phyloP scores from a whole-genome alignment of 2,113 vertebrate species.

The Forbesichthys papilliferus region DNA sequence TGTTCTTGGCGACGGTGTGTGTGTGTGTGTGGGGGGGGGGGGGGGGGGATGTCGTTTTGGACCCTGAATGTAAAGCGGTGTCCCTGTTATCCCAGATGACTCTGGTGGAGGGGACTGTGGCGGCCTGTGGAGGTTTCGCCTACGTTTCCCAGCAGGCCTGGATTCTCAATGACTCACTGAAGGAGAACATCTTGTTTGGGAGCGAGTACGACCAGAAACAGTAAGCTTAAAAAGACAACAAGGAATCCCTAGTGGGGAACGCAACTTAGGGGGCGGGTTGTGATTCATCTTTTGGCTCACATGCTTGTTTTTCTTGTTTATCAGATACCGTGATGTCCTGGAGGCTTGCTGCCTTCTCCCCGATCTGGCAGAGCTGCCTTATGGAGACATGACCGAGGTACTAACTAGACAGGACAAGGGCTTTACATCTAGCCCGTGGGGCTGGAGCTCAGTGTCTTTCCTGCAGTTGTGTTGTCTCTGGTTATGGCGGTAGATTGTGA shows the following conservation, averaged over 20 bases:
- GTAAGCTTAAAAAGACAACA: slow-evolving; percentile 55
- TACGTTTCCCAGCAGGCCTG: slow-evolving; percentile 83
- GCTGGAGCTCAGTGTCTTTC: not conserved
- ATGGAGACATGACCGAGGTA: slow-evolving; percentile 84
- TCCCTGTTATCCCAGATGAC: slow-evolving; percentile 72
- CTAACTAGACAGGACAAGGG: not conserved
- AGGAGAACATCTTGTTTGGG: slow-evolving; percentile 82
- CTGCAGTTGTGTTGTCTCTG: not conserved
- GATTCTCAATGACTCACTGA: slow-evolving; percentile 81
- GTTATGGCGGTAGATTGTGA: not conserved
- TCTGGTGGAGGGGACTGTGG: slow-evolving; percentile 67
- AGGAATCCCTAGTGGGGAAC: not conserved
- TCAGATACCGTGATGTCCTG: slow-evolving; percentile 74
- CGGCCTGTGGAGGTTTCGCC: slow-evolving; percentile 72
- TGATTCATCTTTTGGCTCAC: not conserved
- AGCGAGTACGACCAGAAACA: slow-evolving; percentile 69
- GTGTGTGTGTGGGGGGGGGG: no score
- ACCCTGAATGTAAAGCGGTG: not conserved
- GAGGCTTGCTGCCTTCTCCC: slow-evolving; percentile 79
- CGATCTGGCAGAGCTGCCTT: slow-evolving; percentile 76
- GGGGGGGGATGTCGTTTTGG: no score
- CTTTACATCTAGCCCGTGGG: not conserved
- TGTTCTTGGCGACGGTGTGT: no score
- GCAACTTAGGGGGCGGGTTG: not conserved
- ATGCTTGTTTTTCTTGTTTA: slow-evolving; percentile 1